Conservation (phyloP, 2,113 vertebrate species). For the Candoia aspera region DNA sequence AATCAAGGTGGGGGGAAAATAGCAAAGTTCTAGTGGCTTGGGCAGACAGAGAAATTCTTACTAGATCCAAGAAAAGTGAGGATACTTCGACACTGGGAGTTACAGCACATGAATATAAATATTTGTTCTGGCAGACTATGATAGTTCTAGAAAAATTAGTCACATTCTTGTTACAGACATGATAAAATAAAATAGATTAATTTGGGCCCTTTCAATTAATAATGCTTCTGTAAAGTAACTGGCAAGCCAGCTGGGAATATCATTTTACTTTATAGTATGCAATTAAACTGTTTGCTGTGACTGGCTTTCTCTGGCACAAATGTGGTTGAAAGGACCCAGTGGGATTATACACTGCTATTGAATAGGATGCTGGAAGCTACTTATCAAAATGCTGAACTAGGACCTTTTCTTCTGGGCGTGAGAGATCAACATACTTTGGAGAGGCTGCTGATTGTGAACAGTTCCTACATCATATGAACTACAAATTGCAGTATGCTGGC, state of each 20-base stretch:
- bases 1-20: background rate
- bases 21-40: background rate
- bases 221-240: background rate
- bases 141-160: background rate
- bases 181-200: constrained; percentile 10
- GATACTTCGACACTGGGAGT: background rate
- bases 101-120: background rate
- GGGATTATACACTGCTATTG: background rate
- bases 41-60: background rate
- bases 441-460: background rate
- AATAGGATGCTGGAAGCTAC: background rate
- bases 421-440: background rate
- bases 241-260: background rate
- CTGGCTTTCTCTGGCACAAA: background rate
- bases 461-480: background rate
- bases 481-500: background rate
- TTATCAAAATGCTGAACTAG: background rate
- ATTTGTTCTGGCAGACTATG: constrained; percentile 3
- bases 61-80: background rate
- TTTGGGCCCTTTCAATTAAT: constrained; percentile 6
- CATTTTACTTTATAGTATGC: background rate
- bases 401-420: background rate
- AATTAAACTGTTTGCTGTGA: background rate
- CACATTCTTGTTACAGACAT: background rate
- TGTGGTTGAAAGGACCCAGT: background rate